These are phyloP conservation scores for Phrynocephalus forsythii DNA, from an alignment of 2,797 vertebrate species.

Conservation along the genomic window DNA sequence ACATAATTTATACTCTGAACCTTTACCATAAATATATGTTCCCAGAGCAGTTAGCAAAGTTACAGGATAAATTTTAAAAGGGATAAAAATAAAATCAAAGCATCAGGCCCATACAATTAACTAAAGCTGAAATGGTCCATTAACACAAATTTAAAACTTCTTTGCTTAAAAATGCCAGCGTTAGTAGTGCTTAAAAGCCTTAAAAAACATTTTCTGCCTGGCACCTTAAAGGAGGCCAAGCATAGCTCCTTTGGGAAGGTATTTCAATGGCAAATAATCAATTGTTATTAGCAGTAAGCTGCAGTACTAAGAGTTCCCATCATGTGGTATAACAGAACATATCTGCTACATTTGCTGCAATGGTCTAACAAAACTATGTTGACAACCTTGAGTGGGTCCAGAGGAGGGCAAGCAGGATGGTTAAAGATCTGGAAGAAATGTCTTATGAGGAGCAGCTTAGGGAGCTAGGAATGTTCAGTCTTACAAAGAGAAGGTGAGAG, in stretches of 20 bases:
- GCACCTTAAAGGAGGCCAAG: background rate
- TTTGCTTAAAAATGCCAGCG: background rate
- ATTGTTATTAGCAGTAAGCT: background rate
- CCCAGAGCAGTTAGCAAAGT: background rate
- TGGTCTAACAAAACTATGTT: background rate
- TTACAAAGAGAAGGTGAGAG: too few species aligned
- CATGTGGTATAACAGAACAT: background rate
- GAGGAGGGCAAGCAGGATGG: too few species aligned
- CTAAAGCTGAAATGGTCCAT: background rate
- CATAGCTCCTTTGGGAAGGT: background rate
- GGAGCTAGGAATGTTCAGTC: too few species aligned
- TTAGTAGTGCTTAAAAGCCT: background rate
- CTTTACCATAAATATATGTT: background rate
- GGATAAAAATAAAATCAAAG: background rate
- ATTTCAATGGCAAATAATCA: background rate
- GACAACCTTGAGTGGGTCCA: too few species aligned
- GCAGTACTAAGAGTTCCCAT: background rate
- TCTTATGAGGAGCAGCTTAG: too few species aligned
- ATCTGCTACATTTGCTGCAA: background rate
- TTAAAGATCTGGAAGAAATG: too few species aligned
- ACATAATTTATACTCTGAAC: background rate
- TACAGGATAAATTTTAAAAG: background rate
- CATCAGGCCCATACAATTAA: background rate
- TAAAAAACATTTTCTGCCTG: background rate
- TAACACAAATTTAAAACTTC: background rate